Conservation (phyloP, 1,140 invertebrate species). For the Calosoma granatense region DNA sequence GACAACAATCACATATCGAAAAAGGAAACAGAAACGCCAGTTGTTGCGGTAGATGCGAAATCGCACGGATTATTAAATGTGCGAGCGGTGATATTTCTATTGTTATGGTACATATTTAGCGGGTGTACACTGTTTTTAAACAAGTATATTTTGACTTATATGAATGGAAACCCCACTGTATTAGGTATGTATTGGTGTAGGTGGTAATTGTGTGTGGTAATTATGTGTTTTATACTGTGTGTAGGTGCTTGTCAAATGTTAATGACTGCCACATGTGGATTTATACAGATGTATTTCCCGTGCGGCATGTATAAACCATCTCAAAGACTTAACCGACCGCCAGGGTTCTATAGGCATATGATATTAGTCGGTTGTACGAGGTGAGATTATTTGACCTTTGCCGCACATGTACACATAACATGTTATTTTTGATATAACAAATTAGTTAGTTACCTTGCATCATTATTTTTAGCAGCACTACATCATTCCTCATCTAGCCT, state of each 20-base stretch:
- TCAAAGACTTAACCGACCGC: slow-evolving; percentile 49
- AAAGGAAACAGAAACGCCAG: neutral
- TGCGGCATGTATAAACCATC: slow-evolving; percentile 60
- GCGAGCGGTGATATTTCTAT: slow-evolving; percentile 55
- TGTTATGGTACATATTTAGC: slow-evolving; percentile 71
- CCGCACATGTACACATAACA: neutral
- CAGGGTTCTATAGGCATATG: slow-evolving; percentile 69
- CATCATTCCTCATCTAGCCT: too few relatives aligned
- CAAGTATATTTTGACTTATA: slow-evolving; percentile 70
- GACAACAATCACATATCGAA: neutral
- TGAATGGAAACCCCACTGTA: slow-evolving; percentile 67
- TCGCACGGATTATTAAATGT: slow-evolving; percentile 44
- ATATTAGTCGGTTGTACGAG: slow-evolving; percentile 64
- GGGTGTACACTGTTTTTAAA: slow-evolving; percentile 72
- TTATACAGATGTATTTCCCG: slow-evolving; percentile 66
- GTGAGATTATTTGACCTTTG: slow-evolving; percentile 32
- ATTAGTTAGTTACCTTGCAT: too few relatives aligned
- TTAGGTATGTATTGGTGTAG: slow-evolving; percentile 48
- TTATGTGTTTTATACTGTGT: slow-evolving; percentile 18
- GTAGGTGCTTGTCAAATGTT: slow-evolving; percentile 64
- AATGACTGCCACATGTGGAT: slow-evolving; percentile 65
- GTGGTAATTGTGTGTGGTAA: slow-evolving; percentile 10
- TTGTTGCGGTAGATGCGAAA: neutral
- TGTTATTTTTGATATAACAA: slow-evolving; percentile 4
- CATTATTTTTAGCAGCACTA: too few relatives aligned